Conservation (phyloP, 2,888 invertebrate species). For the Sicus ferrugineus region DNA sequence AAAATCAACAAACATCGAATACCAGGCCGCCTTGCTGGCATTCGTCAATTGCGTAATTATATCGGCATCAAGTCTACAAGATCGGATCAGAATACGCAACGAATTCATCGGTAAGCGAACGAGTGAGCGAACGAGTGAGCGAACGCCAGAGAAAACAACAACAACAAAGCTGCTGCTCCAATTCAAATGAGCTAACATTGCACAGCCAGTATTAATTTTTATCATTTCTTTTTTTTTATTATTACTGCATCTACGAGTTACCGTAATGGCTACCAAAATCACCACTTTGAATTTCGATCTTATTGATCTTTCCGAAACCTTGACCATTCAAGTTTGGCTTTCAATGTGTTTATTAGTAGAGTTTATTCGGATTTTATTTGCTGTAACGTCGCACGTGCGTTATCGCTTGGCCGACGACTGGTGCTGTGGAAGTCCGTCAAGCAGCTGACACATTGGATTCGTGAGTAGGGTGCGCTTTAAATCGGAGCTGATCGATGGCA, state of each 20-base stretch:
- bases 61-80: constrained; percentile 85
- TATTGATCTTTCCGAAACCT: constrained; percentile 30
- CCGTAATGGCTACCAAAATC: not conserved
- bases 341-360: not conserved
- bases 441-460: not conserved
- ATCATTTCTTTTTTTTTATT: not conserved
- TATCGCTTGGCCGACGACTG: no score
- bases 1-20: constrained; percentile 78
- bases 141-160: no score
- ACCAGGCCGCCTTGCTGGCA: constrained; percentile 89
- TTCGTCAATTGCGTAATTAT: constrained; percentile 97
- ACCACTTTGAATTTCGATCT: constrained; percentile 19
- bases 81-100: constrained; percentile 86
- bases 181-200: not conserved
- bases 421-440: not conserved
- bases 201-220: not conserved
- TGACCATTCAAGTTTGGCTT: constrained; percentile 18
- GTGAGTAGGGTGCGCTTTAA: constrained; percentile 6
- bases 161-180: no score
- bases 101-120: constrained; percentile 88
- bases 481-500: not conserved
- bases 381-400: no score
- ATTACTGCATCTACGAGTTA: not conserved
- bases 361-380: no score
- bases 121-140: no score